Evolutionary conservation across 2,113 vertebrate genomes (phyloP).

Genomic region (Apodemus sylvaticus): DNA sequence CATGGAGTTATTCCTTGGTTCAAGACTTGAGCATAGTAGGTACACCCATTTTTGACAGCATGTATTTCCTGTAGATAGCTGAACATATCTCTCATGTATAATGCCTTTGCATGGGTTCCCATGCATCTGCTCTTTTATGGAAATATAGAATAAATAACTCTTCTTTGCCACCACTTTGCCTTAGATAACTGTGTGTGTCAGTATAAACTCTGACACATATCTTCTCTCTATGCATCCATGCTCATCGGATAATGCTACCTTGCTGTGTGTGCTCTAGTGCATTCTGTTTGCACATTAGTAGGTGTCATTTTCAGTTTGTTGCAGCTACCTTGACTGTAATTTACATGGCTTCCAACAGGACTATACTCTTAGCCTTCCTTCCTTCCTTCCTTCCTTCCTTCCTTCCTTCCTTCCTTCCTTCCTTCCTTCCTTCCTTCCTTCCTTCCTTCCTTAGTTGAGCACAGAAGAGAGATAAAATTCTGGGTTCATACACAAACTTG

Average conservation of each 20-base stretch:
- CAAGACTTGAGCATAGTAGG: constrained; percentile 55
- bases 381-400: too few relatives aligned
- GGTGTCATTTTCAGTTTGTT: constrained; percentile 60
- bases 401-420: too few relatives aligned
- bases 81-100: constrained; percentile 55
- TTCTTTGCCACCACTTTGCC: constrained; percentile 79
- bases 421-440: too few relatives aligned
- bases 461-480: constrained; percentile 59
- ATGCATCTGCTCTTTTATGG: constrained; percentile 51
- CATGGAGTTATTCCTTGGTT: constrained; percentile 57
- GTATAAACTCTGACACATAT: constrained; percentile 61
- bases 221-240: constrained; percentile 74
- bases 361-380: constrained; percentile 46
- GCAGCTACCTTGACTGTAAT: constrained; percentile 61
- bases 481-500: constrained; percentile 61
- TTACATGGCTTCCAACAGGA: constrained; percentile 62
- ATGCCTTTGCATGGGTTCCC: constrained; percentile 55
- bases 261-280: constrained; percentile 62
- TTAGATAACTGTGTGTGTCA: constrained; percentile 74
- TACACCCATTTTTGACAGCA: constrained; percentile 49
- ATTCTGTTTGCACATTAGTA: constrained; percentile 37
- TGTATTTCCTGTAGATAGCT: constrained; percentile 49
- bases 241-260: constrained; percentile 60
- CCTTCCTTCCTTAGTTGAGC: constrained; percentile 54
- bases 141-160: constrained; percentile 57